Evolutionary conservation across 1,140 invertebrate species (phyloP).

Genomic region (Parasteatoda tepidariorum): DNA sequence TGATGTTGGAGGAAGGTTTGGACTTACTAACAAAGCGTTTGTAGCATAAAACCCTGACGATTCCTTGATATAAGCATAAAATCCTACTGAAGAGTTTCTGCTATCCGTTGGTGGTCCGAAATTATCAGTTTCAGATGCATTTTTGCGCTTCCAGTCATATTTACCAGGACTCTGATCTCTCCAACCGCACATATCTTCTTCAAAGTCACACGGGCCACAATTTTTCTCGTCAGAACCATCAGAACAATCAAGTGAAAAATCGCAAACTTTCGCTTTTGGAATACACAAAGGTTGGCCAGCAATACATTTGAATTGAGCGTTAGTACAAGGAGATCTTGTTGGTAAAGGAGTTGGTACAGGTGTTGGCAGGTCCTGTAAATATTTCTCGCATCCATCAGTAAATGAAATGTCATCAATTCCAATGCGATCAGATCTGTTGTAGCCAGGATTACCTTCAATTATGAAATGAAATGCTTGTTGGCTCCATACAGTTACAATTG

Average conservation of each 20-base stretch:
- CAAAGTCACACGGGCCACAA: slow-evolving; percentile 53
- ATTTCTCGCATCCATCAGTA: slow-evolving; percentile 27
- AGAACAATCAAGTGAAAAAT: slow-evolving; percentile 45
- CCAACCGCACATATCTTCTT: slow-evolving; percentile 49
- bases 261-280: slow-evolving; percentile 37
- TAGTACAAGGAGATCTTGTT: slow-evolving; percentile 27
- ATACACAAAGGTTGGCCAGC: slow-evolving; percentile 42
- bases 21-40: slow-evolving; percentile 28
- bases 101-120: slow-evolving; percentile 23
- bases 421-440: neutral
- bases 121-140: neutral
- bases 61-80: slow-evolving; percentile 29
- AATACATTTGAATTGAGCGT: slow-evolving; percentile 40
- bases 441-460: slow-evolving; percentile 51
- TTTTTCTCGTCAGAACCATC: slow-evolving; percentile 56
- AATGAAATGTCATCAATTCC: slow-evolving; percentile 60
- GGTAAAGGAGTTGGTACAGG: slow-evolving; percentile 39
- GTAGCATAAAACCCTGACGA: neutral
- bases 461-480: slow-evolving; percentile 54
- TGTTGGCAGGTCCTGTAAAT: slow-evolving; percentile 13
- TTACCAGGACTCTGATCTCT: slow-evolving; percentile 27
- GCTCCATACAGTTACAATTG: neutral
- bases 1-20: slow-evolving; percentile 28
- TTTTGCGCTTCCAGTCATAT: slow-evolving; percentile 23
- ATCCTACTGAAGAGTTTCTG: slow-evolving; percentile 26